Base-by-base conservation (phyloP, 2,888 invertebrate species). In the Lutraria lutraria region DNA sequence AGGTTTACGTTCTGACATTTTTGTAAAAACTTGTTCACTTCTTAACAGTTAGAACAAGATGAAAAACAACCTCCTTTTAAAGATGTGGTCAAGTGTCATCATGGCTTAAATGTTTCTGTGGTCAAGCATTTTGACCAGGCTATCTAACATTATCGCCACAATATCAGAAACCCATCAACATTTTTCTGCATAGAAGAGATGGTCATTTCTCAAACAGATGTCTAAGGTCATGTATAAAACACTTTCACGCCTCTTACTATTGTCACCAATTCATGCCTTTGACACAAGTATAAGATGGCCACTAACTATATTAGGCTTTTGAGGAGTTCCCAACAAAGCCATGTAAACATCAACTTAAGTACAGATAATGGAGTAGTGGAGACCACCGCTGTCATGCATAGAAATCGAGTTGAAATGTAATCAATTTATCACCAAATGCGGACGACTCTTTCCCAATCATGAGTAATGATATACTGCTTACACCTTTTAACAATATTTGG, bases 401-500 rank as follows among this genome's bases (percentile, higher is more conserved):
- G 82, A 83, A 87, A 54, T 76, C 54, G 31, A 56, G 54, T 72
- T 56, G 29, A 87, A 87, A 54, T 60, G 52, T 87, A 83, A 83
- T 87, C 83, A 79, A 87, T 87, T 83, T 52, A 72, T 19, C 34
- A n/a, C 60, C 29, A 72, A 83, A 52, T 34, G 79, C 53, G 52
- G 52, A 54, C n/a, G 52, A 52, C 6, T 84, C 84, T 84, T 31
- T 85, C 25, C 31, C 83, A n/a, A 88, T 84, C 84, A 81, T 76
- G 60, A 60, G 72, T 31, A 25, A 43, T 83, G 83, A 89, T 88
- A 85, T 88, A 83, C 85, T 43, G 43, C 83, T 80, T 87, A 86
- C 80, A 79, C 82, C 79, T 63, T 89, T 81, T 87, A 87, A 87
- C 87, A 89, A 89, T 89, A 89, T 89, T 85, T 85, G 81, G 85